Evolutionary conservation across 2,888 invertebrate species (phyloP), one percentile per base, ranked within the genome.

Genomic region (Sinelater perroti): DNA sequence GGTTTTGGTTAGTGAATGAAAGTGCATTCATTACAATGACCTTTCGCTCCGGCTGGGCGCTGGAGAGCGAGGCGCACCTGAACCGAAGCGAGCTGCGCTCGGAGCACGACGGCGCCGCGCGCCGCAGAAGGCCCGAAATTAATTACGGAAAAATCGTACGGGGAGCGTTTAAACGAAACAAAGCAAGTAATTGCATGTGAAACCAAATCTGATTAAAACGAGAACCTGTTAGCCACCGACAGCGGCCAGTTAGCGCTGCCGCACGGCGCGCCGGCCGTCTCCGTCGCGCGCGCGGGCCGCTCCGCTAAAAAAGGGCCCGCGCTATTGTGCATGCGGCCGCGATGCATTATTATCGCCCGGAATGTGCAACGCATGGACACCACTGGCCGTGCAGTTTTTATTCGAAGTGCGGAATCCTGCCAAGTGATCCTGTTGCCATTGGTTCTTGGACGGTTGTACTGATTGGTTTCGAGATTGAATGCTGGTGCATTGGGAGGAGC

Each of bases 201-300:
- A 65, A 63, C 64, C 64, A 67, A 70, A 71, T 71, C 70, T 66
- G 70, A 70, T 68, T 70, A 69, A 69, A 69, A 65, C 66, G 67
- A 70, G 67, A 70, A 71, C 67, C 69, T 69, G 70, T 68, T 67
- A 67, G 67, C 66, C 65, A 63, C 62, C 56, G 62, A 63, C 61
- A 60, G 56, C 42, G 55, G 53, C 50, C 56, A 52, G 56, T 59
- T 59, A 36, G 47, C 36, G 21, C 28, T 24, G 31, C 28, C 45
- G 26, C 40, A 53, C 55, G 55, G 10, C 47, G 49, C 20, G 44
- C 44, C 50, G 28, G 46, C 54, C 40, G 44, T 56, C 51, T 50
- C 36, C 10, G 42, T 53, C 47, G 26, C 6, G 17, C 50, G n/a
- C 44, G 17, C 46, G 24, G 51, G 31, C 31, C 17, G 21, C 42